Percentiles rank a stretch among this genome's conserved stretches.
Conservation (phyloP, 1,140 invertebrate species). For the Trachymyrmex cornetzi region DNA sequence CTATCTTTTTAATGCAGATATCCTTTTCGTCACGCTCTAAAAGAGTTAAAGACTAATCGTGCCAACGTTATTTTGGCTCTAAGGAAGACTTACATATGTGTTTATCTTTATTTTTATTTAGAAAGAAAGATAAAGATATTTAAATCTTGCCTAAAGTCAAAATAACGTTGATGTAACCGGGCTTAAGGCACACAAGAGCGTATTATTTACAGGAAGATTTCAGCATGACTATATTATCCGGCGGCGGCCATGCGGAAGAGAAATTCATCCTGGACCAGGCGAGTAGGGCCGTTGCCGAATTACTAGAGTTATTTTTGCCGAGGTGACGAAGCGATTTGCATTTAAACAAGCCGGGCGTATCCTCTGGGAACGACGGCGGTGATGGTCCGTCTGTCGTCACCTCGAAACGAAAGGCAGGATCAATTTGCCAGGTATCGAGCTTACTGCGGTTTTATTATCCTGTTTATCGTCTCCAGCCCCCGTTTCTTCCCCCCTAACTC, state of each 20-base stretch:
- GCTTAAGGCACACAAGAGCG: not conserved
- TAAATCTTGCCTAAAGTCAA: too few relatives aligned
- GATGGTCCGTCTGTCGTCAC: conserved; percentile 72
- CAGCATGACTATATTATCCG: conserved; percentile 7
- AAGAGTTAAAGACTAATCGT: conserved; percentile 4
- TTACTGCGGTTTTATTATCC: conserved; percentile 75
- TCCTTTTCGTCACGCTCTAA: not conserved
- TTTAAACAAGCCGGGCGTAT: conserved; percentile 79
- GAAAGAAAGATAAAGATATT: too few relatives aligned
- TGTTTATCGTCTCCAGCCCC: conserved; percentile 59
- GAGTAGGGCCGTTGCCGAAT: conserved; percentile 72
- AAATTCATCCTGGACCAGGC: conserved; percentile 12
- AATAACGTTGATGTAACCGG: too few relatives aligned
- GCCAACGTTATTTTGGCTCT: too few relatives aligned
- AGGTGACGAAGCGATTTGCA: conserved; percentile 81
- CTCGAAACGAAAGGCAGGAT: conserved; percentile 69
- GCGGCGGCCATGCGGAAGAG: conserved; percentile 45
- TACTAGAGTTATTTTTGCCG: conserved; percentile 78
- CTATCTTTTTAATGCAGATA: conserved; percentile 23
- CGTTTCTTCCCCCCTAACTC: not conserved
- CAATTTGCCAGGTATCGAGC: conserved; percentile 74
- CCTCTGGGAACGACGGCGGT: conserved; percentile 55
- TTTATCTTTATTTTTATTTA: too few relatives aligned
- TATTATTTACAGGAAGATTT: not conserved
- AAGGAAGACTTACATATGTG: too few relatives aligned